Conservation (phyloP, 2,797 vertebrate species). For the Protonibea diacanthus region DNA sequence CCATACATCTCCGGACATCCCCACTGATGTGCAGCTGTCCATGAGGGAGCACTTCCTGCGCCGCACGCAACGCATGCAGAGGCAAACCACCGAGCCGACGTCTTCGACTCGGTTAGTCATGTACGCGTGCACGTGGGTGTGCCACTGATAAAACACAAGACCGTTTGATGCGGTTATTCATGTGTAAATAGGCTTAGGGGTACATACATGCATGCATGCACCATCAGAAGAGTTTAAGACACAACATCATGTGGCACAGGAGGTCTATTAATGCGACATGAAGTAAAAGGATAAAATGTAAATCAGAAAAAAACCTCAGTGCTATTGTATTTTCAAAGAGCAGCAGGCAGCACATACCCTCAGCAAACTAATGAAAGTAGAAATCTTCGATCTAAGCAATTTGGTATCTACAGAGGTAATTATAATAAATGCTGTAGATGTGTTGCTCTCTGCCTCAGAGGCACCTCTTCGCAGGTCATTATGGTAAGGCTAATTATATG, state of each 20-base stretch:
- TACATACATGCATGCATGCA: conserved; percentile 15
- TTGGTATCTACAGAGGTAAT: conserved; percentile 42
- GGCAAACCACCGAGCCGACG: conserved; percentile 94
- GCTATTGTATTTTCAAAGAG: conserved; percentile 1
- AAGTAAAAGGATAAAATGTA: conserved; percentile 7
- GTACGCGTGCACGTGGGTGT: background rate
- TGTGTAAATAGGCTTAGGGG: conserved; percentile 29
- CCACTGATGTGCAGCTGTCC: conserved; percentile 96
- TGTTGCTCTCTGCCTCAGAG: conserved; percentile 38
- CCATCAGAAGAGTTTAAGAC: conserved; percentile 1
- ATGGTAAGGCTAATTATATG: conserved; percentile 53
- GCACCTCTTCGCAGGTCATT: conserved; percentile 32
- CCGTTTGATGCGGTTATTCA: conserved; percentile 8
- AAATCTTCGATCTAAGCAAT: conserved; percentile 14
- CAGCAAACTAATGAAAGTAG: conserved; percentile 21
- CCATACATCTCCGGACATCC: conserved; percentile 98
- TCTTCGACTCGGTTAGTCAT: conserved; percentile 93
- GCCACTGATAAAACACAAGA: background rate
- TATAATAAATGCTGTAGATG: conserved; percentile 43
- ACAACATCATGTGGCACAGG: background rate
- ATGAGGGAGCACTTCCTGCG: conserved; percentile 96
- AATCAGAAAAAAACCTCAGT: conserved; percentile 8
- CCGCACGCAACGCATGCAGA: conserved; percentile 92
- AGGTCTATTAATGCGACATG: conserved; percentile 6
- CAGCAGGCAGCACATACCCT: background rate